These are phyloP conservation scores for Branchellion lobata DNA, from an alignment of 2,888 invertebrate species.

Conservation along the genomic window DNA sequence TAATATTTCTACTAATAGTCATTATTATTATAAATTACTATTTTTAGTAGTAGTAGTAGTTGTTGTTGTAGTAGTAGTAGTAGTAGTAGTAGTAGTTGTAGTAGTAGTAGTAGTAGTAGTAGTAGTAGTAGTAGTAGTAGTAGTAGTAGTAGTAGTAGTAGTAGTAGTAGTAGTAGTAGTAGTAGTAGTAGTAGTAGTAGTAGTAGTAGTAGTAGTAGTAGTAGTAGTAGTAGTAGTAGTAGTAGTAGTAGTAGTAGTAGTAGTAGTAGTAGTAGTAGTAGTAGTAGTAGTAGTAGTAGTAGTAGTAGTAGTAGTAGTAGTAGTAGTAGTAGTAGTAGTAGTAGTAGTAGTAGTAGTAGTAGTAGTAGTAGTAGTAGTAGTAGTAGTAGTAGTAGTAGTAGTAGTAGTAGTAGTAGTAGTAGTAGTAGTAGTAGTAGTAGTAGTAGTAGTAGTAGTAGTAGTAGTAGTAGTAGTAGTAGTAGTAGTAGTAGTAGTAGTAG, in stretches of 20 bases:
- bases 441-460: conserved; percentile 10
- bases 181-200: conserved; percentile 20
- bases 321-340: conserved; percentile 35
- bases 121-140: conserved; percentile 31
- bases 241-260: conserved; percentile 22
- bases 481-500: too few relatives aligned
- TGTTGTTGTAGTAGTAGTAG: conserved; percentile 4
- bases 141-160: conserved; percentile 31
- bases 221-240: conserved; percentile 4
- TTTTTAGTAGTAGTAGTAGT: conserved; percentile 4
- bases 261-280: conserved; percentile 21
- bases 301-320: conserved; percentile 24
- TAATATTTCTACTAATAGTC: not conserved
- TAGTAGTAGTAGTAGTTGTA: conserved; percentile 31
- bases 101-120: conserved; percentile 30
- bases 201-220: conserved; percentile 31
- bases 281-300: conserved; percentile 31
- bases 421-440: conserved; percentile 29
- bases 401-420: conserved; percentile 25
- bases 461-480: too few relatives aligned
- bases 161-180: conserved; percentile 40
- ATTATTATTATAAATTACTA: too few relatives aligned
- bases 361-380: conserved; percentile 41
- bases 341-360: conserved; percentile 25
- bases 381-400: conserved; percentile 15